Base-by-base conservation (phyloP, 2,113 vertebrate species). In the Cranoglanis bouderius region DNA sequence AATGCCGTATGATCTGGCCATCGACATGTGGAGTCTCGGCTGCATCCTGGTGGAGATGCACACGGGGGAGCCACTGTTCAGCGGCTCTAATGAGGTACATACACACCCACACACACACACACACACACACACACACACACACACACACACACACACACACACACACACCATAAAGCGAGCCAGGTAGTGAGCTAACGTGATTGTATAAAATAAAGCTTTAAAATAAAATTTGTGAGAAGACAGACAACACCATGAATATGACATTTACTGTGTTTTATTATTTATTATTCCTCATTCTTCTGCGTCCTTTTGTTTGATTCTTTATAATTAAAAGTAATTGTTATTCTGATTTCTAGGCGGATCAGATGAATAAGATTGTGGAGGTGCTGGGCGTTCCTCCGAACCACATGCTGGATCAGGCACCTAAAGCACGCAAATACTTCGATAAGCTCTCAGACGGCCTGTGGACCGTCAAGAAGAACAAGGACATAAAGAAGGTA, bases 41-140 rank as follows among this genome's bases (percentile, higher is more conserved):
- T 98, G 97, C 91, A 98, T 98, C 92, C 95, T 98, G 84, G 97
- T 98, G 93, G 97, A 98, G 94, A 98, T 98, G 97, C 97, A 98
- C 94, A 98, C 97, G 0, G 97, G 97, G 83, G 97, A 98, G 92
- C 97, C 97, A 38, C 97, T 98, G 87, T 98, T 98, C 94, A 98
- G 97, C 2, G 97, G 97, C 84, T 97, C 97, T 93, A 98, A 98
- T 85, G 97, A 98, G 97, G 97, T 98, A 94, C 90, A 85, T 1
- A 24, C 51, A 61, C 82, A 57, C 51, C 72, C 84, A 72, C n/a
- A 81, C 49, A 61, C 74, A 18, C 83, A 94, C 90, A 85, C 3
- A 29, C 32, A 77, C 80, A 61, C n/a, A 81, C 49, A 61, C 74
- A 18, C 83, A 94, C 90, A 85, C 3, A 29, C 32, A 77, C 80